Percentiles rank a stretch among this genome's conserved stretches.
Conservation (phyloP, 2,888 invertebrate genomes). For the Ctena decussata region DNA sequence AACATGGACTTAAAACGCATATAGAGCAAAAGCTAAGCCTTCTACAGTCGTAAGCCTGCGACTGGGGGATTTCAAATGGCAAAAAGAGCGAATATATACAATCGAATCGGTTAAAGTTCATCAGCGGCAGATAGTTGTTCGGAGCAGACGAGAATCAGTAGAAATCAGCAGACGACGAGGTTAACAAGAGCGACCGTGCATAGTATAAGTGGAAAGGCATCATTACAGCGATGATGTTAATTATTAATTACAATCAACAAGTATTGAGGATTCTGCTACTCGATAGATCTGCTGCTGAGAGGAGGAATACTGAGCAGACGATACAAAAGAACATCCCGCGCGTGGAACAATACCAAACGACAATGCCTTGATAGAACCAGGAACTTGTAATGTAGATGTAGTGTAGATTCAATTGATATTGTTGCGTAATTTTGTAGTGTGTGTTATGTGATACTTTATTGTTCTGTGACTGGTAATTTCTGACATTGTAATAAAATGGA, state of each 20-base stretch:
- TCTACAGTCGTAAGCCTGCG: neutral
- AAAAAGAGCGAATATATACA: neutral
- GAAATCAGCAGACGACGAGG: neutral
- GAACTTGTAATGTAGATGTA: neutral
- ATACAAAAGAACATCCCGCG: neutral
- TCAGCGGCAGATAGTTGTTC: neutral
- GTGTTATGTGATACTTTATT: neutral
- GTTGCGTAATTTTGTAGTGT: neutral
- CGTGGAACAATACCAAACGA: neutral
- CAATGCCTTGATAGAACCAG: neutral
- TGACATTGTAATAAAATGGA: neutral
- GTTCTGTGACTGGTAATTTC: neutral
- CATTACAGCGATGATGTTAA: slow-evolving; percentile 51
- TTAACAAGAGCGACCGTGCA: neutral
- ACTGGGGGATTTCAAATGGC: neutral
- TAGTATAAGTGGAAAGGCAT: neutral
- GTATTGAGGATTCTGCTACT: slow-evolving; percentile 33
- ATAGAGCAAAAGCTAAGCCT: neutral
- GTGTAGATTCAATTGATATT: neutral
- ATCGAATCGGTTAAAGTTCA: neutral
- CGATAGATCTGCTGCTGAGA: neutral
- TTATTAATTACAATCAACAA: slow-evolving; percentile 64
- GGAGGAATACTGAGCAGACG: neutral
- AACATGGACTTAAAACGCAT: neutral
- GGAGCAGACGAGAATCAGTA: neutral